A percentile compares a stretch with the other conserved stretches of the same genome.
Evolutionary conservation across 1,140 invertebrate genomes (phyloP).

Genomic region (Chironomus tepperi): DNA sequence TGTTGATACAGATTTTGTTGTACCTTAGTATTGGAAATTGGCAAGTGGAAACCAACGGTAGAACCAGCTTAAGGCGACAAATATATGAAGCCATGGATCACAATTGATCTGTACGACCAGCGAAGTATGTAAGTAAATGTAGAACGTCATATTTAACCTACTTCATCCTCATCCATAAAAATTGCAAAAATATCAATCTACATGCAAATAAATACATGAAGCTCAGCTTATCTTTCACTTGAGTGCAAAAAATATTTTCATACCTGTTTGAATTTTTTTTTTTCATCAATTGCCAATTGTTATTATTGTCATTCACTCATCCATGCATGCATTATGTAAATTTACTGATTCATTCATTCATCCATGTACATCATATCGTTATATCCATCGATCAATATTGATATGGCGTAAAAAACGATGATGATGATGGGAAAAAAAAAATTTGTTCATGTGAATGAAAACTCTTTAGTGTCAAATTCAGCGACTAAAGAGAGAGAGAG

Average conservation of each 20-base stretch:
- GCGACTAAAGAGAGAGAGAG: background rate
- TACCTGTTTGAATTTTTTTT: background rate
- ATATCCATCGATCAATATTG: background rate
- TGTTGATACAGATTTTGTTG: too few species aligned
- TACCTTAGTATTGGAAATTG: too few species aligned
- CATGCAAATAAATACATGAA: too few species aligned
- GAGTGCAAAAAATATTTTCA: background rate
- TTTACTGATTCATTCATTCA: background rate
- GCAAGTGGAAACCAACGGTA: too few species aligned
- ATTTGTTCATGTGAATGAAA: background rate
- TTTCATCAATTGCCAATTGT: background rate
- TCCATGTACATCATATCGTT: background rate
- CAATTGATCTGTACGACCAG: too few species aligned
- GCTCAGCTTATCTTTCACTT: too few species aligned
- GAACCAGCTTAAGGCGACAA: too few species aligned
- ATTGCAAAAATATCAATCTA: too few species aligned
- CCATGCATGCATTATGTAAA: background rate
- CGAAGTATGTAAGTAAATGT: too few species aligned
- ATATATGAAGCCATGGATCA: too few species aligned
- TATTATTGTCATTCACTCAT: background rate
- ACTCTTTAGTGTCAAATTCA: background rate
- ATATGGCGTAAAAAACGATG: background rate
- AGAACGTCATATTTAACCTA: too few species aligned
- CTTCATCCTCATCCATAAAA: too few species aligned
- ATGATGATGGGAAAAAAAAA: background rate